A percentile compares a stretch with the other conserved stretches of the same genome.
Conservation (phyloP, 2,113 vertebrate species). For the Tenebrosternarchus preto region DNA sequence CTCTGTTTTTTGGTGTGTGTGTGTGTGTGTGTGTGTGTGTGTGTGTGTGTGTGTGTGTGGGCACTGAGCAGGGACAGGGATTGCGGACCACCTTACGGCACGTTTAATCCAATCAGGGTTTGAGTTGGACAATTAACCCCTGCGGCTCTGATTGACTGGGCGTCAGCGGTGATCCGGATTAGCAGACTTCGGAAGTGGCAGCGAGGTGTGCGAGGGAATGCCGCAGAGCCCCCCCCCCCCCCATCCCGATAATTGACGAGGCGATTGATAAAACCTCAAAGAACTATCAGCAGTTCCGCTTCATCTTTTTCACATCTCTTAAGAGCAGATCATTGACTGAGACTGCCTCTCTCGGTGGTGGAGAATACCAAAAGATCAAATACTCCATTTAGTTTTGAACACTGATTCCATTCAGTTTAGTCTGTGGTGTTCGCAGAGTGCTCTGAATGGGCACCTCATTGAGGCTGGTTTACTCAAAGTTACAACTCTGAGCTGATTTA, state of each 20-base stretch:
- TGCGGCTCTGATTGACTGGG: conserved; percentile 53
- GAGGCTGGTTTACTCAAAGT: neutral
- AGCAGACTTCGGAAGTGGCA: conserved; percentile 62
- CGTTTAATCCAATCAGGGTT: conserved; percentile 70
- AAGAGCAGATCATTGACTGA: neutral
- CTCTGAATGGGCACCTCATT: neutral
- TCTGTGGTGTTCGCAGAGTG: neutral
- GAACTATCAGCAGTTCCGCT: neutral
- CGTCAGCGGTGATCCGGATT: conserved; percentile 66
- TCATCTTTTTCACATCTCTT: neutral
- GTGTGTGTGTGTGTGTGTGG: too few species aligned
- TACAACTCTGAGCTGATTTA: neutral
- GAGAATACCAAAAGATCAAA: neutral
- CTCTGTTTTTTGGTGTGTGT: too few species aligned
- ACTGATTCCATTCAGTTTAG: neutral
- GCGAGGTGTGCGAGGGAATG: neutral
- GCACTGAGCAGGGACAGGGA: conserved; percentile 24
- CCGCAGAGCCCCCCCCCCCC: neutral
- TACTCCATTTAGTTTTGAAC: neutral
- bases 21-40: neutral
- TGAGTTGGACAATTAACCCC: conserved; percentile 70
- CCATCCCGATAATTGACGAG: conserved; percentile 52
- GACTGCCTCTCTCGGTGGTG: neutral
- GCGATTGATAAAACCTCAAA: conserved; percentile 61
- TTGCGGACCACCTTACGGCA: conserved; percentile 43